phyloP scores from a whole-genome alignment of 1,140 invertebrate species.

The Linepithema humile region DNA sequence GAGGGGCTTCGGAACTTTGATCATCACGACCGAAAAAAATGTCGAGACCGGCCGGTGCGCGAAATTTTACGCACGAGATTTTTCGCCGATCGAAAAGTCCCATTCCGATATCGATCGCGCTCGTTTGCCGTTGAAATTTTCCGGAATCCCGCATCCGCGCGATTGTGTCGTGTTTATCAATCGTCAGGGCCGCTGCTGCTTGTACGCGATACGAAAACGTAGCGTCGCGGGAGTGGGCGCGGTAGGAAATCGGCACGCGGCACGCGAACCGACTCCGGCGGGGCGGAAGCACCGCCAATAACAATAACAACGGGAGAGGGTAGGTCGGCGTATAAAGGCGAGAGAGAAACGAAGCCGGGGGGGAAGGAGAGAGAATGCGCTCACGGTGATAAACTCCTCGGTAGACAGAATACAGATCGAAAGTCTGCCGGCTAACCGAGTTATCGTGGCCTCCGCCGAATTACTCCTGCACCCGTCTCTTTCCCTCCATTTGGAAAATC shows the following conservation, averaged over 20 bases:
- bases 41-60: not conserved
- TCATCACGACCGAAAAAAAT: slow-evolving; percentile 23
- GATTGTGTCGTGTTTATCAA: slow-evolving; percentile 4
- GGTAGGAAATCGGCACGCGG: slow-evolving; percentile 47
- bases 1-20: not conserved
- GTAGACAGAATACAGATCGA: slow-evolving; percentile 82
- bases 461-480: slow-evolving; percentile 66
- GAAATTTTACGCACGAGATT: not conserved
- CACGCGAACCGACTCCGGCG: slow-evolving; percentile 41
- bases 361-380: slow-evolving; percentile 55
- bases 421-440: slow-evolving; percentile 80
- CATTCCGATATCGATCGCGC: not conserved
- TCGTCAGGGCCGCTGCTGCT: not conserved
- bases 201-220: not conserved
- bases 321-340: not conserved
- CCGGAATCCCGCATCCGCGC: not conserved
- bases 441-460: slow-evolving; percentile 74
- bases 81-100: not conserved
- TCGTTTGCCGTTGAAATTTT: slow-evolving; percentile 2
- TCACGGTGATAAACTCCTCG: slow-evolving; percentile 79
- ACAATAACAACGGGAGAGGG: slow-evolving; percentile 55
- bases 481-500: slow-evolving; percentile 80
- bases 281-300: slow-evolving; percentile 44
- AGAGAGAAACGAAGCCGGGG: slow-evolving; percentile 12
- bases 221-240: not conserved